Evolutionary conservation across 2,113 vertebrate genomes (phyloP).

Genomic region (Peromyscus polionotus): DNA sequence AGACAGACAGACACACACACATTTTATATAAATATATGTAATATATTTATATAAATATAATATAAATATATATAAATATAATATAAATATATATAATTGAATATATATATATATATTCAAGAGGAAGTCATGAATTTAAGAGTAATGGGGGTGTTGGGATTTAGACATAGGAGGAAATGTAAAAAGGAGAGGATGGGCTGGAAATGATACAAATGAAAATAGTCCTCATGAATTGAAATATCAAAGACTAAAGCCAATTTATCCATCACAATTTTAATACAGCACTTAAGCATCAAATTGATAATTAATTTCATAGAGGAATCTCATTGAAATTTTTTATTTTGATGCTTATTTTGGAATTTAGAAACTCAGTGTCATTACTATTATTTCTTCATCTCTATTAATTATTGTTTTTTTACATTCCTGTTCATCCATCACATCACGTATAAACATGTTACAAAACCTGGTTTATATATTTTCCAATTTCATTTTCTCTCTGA

Average conservation of each 20-base stretch:
- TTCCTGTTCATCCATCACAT: not conserved
- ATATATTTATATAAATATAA: too few species aligned
- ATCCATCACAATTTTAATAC: not conserved
- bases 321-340: not conserved
- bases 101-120: not conserved
- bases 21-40: too few species aligned
- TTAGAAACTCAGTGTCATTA: not conserved
- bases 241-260: not conserved
- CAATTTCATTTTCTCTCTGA: not conserved
- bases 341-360: not conserved
- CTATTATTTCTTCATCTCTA: not conserved
- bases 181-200: not conserved
- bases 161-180: not conserved
- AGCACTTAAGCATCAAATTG: not conserved
- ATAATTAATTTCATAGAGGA: not conserved
- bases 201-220: not conserved
- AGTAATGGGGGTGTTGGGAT: rapidly evolving
- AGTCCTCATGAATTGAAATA: not conserved
- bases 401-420: not conserved
- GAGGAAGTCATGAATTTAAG: not conserved
- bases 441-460: not conserved
- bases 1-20: not conserved
- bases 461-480: not conserved
- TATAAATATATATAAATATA: too few species aligned
- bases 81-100: too few species aligned